Percentiles rank a stretch among this genome's conserved stretches.
phyloP scores from a whole-genome alignment of 2,797 vertebrate genomes.

The Labeo calbasu region DNA sequence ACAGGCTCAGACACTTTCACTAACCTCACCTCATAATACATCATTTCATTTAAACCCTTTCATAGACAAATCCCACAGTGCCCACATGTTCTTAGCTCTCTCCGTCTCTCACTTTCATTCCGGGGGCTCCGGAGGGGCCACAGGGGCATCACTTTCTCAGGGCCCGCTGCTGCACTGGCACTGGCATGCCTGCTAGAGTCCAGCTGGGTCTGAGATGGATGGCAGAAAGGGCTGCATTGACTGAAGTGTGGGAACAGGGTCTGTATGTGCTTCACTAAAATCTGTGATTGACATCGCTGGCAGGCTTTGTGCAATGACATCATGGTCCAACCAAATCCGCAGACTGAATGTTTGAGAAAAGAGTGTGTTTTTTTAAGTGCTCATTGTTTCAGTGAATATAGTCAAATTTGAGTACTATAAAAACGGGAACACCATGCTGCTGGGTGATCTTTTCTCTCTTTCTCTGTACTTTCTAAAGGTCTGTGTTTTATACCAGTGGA shows the following conservation, averaged over 20 bases:
- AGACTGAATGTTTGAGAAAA: conserved; percentile 25
- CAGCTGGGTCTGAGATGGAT: conserved; percentile 54
- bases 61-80: conserved; percentile 36
- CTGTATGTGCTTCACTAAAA: conserved; percentile 32
- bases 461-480: background rate
- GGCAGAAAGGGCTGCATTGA: conserved; percentile 54
- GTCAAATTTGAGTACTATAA: conserved; percentile 1
- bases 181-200: conserved; percentile 37
- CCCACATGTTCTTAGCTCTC: conserved; percentile 34
- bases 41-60: conserved; percentile 32
- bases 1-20: conserved; percentile 38
- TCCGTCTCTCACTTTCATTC: conserved; percentile 68
- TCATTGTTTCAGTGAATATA: conserved; percentile 1
- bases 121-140: conserved; percentile 73
- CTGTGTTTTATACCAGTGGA: conserved; percentile 18
- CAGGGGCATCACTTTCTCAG: conserved; percentile 81
- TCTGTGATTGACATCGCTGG: conserved; percentile 34
- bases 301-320: conserved; percentile 43
- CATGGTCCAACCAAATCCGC: conserved; percentile 31
- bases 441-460: conserved; percentile 1
- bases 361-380: background rate
- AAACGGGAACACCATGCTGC: background rate
- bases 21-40: conserved; percentile 32
- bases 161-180: conserved; percentile 55
- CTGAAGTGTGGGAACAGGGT: conserved; percentile 57